A percentile compares a stretch with the other conserved stretches of the same genome.
phyloP scores from a whole-genome alignment of 2,888 invertebrate genomes.

The Zelleria hepariella region DNA sequence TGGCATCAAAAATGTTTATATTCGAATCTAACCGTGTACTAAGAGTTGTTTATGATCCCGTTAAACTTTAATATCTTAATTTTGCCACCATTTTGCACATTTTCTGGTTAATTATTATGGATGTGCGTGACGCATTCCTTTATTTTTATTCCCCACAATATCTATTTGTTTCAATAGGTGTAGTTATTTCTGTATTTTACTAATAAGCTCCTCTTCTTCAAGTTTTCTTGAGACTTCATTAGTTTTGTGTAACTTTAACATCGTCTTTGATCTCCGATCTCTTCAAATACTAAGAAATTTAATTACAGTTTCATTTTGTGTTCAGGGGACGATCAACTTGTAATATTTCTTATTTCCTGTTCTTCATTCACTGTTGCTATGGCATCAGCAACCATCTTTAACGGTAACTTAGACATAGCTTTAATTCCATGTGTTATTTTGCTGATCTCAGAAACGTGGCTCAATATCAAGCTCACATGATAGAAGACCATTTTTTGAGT shows the following conservation, averaged over 20 bases:
- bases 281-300: neutral
- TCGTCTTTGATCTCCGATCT: neutral
- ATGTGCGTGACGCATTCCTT: neutral
- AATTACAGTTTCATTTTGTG: neutral
- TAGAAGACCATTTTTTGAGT: too few species aligned
- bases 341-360: neutral
- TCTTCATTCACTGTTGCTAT: neutral
- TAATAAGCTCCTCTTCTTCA: neutral
- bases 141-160: neutral
- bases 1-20: neutral
- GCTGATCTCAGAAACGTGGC: too few species aligned
- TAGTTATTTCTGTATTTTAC: too few species aligned
- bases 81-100: neutral
- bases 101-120: neutral
- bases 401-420: too few species aligned
- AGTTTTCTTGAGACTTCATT: neutral
- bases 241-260: too few species aligned
- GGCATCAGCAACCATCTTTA: too few species aligned
- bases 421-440: too few species aligned
- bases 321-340: neutral
- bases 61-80: neutral
- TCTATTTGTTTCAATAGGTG: neutral
- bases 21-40: neutral
- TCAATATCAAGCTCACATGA: too few species aligned
- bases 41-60: neutral